phyloP scores from a whole-genome alignment of 2,113 vertebrate genomes.

The Ctenodactylus gundi region DNA sequence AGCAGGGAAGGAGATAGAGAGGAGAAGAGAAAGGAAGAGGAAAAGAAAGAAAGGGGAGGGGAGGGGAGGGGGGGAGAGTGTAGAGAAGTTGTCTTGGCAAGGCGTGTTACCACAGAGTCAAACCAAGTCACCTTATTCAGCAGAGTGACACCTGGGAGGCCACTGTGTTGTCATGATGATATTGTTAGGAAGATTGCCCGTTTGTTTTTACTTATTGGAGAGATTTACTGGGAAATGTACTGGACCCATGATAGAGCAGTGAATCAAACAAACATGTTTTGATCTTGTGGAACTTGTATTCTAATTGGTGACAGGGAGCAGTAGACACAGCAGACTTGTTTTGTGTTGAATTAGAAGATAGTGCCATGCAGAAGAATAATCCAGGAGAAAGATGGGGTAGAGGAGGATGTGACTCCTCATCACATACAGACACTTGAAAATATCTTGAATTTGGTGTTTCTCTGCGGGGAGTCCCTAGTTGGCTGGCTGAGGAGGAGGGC shows the following conservation, averaged over 20 bases:
- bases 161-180: neutral
- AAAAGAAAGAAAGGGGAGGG: too few species aligned
- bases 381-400: neutral
- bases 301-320: neutral
- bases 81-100: too few species aligned
- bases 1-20: too few species aligned
- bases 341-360: neutral
- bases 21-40: too few species aligned
- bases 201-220: neutral
- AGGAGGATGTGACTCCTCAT: neutral
- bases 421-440: neutral
- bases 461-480: neutral
- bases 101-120: neutral
- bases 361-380: neutral
- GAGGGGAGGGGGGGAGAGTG: too few species aligned
- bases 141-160: neutral
- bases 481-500: conserved; percentile 50
- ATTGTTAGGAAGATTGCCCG: neutral
- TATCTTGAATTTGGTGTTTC: neutral
- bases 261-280: neutral
- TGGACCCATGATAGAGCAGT: neutral
- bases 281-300: neutral
- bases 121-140: neutral
- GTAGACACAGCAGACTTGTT: neutral
- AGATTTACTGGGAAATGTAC: neutral